These are phyloP conservation scores for Leptogaster cylindrica DNA, from an alignment of 2,888 invertebrate genomes.

Conservation along the genomic window DNA sequence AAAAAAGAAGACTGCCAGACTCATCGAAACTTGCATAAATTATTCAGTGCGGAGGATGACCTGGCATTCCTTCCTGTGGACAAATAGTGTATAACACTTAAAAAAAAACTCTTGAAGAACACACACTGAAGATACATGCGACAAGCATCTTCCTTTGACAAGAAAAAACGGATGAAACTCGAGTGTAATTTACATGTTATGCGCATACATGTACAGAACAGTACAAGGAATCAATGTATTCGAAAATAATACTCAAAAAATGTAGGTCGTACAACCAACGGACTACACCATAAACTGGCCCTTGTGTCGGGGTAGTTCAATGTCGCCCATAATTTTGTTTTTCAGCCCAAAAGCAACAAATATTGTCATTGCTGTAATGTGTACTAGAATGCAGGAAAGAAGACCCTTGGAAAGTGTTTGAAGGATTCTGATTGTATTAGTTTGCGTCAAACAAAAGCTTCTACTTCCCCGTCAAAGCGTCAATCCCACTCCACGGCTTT, in stretches of 20 bases:
- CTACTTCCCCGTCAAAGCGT: background rate
- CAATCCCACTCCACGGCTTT: background rate
- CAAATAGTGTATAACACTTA: constrained; percentile 28
- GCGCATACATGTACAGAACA: constrained; percentile 15
- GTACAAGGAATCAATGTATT: constrained; percentile 23
- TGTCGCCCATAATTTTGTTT: constrained; percentile 33
- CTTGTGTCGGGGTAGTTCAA: constrained; percentile 27
- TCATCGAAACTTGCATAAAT: constrained; percentile 32
- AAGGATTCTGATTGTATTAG: constrained; percentile 1
- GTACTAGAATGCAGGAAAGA: background rate
- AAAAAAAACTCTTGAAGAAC: constrained; percentile 6
- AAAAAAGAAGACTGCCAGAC: constrained; percentile 11
- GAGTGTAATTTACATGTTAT: constrained; percentile 32
- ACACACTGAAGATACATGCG: constrained; percentile 16
- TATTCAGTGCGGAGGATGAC: constrained; percentile 31
- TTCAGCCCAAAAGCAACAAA: constrained; percentile 26
- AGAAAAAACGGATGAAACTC: constrained; percentile 6
- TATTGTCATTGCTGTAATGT: constrained; percentile 3
- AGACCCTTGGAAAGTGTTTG: background rate
- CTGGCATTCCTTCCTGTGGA: constrained; percentile 26
- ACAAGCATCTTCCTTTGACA: constrained; percentile 17
- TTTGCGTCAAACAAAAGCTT: constrained; percentile 23
- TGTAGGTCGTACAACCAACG: constrained; percentile 25
- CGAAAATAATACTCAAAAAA: no score
- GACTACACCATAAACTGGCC: constrained; percentile 7